Conservation (phyloP, 2,113 vertebrate genomes). For the Rhynchopsitta pachyrhyncha region DNA sequence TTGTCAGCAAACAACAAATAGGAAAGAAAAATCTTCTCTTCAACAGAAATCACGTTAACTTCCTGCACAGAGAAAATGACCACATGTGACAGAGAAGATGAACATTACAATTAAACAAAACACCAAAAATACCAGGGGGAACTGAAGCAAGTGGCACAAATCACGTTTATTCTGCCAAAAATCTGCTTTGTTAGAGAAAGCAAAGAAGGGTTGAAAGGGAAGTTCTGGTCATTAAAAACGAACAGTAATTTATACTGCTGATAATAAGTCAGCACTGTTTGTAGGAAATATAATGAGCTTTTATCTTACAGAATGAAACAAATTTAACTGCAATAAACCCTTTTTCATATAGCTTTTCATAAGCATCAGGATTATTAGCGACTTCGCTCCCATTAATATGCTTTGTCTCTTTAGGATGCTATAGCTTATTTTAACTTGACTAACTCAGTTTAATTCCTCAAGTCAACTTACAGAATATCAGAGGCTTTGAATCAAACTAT, state of each 20-base stretch:
- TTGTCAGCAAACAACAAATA: not conserved
- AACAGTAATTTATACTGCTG: not conserved
- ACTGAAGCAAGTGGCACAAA: not conserved
- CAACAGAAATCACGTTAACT: not conserved
- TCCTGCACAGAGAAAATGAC: not conserved
- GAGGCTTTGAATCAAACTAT: conserved; percentile 69
- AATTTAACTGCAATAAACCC: conserved; percentile 28
- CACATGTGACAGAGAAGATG: not conserved
- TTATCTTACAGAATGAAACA: conserved; percentile 31
- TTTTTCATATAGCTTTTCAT: not conserved
- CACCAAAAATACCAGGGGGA: not conserved
- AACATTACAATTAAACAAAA: not conserved
- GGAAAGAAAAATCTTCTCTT: not conserved
- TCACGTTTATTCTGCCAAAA: not conserved
- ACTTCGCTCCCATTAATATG: conserved; percentile 56
- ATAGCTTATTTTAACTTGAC: conserved; percentile 71
- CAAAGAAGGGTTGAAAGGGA: not conserved
- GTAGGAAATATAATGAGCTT: conserved; percentile 5
- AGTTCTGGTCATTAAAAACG: not conserved
- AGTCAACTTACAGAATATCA: conserved; percentile 62
- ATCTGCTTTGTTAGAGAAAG: not conserved
- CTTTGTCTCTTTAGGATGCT: conserved; percentile 50
- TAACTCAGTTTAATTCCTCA: conserved; percentile 66
- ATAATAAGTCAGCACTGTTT: conserved; percentile 5
- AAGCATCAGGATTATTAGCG: conserved; percentile 48